Evolutionary conservation across 2,888 invertebrate species (phyloP).

Genomic region (Drosophila anceps): DNA sequence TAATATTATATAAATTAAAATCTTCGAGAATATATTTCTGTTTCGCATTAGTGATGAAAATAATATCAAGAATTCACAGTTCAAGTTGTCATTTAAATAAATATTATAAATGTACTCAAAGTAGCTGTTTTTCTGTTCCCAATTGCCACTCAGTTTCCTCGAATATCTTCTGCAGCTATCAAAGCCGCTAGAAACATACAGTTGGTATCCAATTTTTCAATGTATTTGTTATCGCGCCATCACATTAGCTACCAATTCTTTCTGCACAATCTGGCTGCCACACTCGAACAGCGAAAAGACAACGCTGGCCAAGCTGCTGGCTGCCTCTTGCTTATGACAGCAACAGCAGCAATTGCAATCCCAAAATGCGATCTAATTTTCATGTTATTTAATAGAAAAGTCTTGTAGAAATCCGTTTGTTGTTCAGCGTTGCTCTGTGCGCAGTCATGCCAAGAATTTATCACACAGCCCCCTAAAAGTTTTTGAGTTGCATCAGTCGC

Average conservation of each 20-base stretch:
- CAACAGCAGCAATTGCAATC: conserved; percentile 31
- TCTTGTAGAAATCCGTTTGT: conserved; percentile 56
- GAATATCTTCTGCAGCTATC: conserved; percentile 1
- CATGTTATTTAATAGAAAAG: conserved; percentile 77
- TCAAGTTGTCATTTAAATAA: neutral
- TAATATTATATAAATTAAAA: too few relatives aligned
- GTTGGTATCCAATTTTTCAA: conserved; percentile 8
- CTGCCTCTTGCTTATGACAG: conserved; percentile 13
- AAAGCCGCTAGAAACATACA: neutral
- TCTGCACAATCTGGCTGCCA: conserved; percentile 31
- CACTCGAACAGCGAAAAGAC: conserved; percentile 19
- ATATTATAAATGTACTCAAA: neutral
- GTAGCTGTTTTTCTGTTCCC: neutral
- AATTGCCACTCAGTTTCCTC: neutral
- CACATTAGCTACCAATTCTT: conserved; percentile 27
- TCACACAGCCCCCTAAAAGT: conserved; percentile 49
- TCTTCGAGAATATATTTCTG: too few relatives aligned
- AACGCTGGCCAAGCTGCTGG: conserved; percentile 34
- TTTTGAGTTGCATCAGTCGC: conserved; percentile 54
- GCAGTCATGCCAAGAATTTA: conserved; percentile 69
- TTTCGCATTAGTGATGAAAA: too few relatives aligned
- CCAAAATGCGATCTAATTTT: conserved; percentile 73
- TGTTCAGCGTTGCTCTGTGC: conserved; percentile 36
- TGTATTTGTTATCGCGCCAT: conserved; percentile 25
- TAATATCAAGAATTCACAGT: neutral